Conservation (phyloP, 2,888 invertebrate genomes). For the Punctoribates punctum region DNA sequence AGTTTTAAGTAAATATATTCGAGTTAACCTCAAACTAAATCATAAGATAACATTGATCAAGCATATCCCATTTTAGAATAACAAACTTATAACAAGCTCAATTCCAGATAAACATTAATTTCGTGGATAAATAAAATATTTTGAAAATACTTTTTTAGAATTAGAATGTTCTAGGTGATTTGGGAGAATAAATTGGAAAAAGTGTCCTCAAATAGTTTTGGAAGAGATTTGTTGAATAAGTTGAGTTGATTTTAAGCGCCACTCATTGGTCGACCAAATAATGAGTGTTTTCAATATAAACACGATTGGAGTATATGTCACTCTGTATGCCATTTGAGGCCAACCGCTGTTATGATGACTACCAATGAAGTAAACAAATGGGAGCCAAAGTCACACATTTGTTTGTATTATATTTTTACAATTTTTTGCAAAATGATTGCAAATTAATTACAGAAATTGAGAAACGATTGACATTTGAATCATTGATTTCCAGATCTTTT, state of each 20-base stretch:
- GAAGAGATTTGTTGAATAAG: background rate
- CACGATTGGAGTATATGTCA: background rate
- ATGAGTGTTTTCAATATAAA: conserved; percentile 18
- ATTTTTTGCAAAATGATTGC: conserved; percentile 25
- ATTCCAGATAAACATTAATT: too few relatives aligned
- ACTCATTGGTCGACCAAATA: background rate
- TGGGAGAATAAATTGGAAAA: background rate
- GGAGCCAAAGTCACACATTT: background rate
- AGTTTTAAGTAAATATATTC: too few relatives aligned
- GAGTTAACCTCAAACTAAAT: too few relatives aligned
- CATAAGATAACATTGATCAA: too few relatives aligned
- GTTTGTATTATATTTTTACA: background rate
- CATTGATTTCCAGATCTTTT: background rate
- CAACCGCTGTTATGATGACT: background rate
- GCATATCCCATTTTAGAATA: too few relatives aligned
- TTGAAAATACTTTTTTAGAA: too few relatives aligned
- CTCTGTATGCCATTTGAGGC: background rate
- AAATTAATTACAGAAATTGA: conserved; percentile 21
- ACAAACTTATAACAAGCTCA: too few relatives aligned
- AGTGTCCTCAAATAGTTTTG: background rate
- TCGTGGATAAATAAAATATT: too few relatives aligned
- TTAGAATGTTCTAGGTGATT: background rate
- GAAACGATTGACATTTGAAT: background rate
- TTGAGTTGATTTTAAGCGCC: conserved; percentile 7
- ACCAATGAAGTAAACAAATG: background rate